Evolutionary conservation across 2,113 vertebrate genomes (phyloP).

Genomic region (Xiphorhynchus elegans): DNA sequence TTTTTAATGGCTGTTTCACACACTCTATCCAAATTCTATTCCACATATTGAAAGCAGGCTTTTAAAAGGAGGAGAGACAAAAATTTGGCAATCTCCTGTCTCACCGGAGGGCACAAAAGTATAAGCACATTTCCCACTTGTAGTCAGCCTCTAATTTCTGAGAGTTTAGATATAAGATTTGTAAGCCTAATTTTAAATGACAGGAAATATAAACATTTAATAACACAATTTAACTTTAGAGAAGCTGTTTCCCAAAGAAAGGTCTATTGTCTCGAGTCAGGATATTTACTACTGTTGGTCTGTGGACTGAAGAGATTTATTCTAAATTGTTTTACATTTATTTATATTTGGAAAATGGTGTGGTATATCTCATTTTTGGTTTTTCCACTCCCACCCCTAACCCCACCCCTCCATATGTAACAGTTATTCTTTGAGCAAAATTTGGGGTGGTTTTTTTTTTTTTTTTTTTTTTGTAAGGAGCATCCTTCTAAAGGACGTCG

Average conservation of each 20-base stretch:
- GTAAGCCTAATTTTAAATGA: neutral
- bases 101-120: neutral
- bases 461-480: neutral
- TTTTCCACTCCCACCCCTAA: too few relatives aligned
- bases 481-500: neutral
- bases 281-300: neutral
- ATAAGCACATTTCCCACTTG: neutral
- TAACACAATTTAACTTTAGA: neutral
- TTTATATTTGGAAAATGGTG: neutral
- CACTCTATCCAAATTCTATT: neutral
- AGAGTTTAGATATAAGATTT: neutral
- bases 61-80: neutral
- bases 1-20: neutral
- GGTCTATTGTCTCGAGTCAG: neutral
- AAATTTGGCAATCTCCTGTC: neutral
- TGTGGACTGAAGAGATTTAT: neutral
- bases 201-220: neutral
- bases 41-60: neutral
- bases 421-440: neutral
- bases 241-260: neutral
- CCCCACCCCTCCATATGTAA: neutral
- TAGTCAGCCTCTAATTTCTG: neutral
- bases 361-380: neutral
- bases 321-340: neutral
- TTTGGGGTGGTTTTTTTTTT: too few relatives aligned